A percentile compares a stretch with the other conserved stretches of the same genome.
phyloP scores from a whole-genome alignment of 2,888 invertebrate species.

The Catocala fraxini region DNA sequence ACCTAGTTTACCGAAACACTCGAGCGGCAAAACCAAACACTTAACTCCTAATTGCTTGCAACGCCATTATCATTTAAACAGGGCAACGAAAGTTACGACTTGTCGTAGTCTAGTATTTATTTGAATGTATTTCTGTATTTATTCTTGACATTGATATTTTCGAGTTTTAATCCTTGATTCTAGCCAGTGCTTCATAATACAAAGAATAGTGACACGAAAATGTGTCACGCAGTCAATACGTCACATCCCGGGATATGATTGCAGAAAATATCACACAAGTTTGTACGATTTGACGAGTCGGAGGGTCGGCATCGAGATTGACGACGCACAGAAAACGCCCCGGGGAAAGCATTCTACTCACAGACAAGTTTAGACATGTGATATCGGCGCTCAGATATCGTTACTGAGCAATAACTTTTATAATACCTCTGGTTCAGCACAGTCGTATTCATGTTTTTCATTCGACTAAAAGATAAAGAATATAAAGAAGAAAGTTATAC shows the following conservation, averaged over 20 bases:
- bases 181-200: not conserved
- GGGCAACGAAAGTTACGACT: constrained; percentile 3
- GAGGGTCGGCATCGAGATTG: constrained; percentile 34
- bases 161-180: too few relatives aligned
- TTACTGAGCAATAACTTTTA: constrained; percentile 37
- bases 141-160: not conserved
- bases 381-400: constrained; percentile 34
- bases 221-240: constrained; percentile 27
- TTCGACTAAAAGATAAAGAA: constrained; percentile 27
- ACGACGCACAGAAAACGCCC: constrained; percentile 39
- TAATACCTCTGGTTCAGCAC: constrained; percentile 22
- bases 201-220: constrained; percentile 24
- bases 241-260: constrained; percentile 26
- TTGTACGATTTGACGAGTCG: constrained; percentile 41
- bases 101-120: not conserved
- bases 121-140: not conserved
- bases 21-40: constrained; percentile 6
- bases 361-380: constrained; percentile 32
- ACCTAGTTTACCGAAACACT: constrained; percentile 15
- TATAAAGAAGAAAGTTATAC: constrained; percentile 29
- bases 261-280: constrained; percentile 34
- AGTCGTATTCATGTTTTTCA: constrained; percentile 20
- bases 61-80: constrained; percentile 27
- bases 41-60: constrained; percentile 29
- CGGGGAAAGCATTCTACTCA: constrained; percentile 36